Conservation (phyloP, 2,113 vertebrate species). For the Stegostoma tigrinum region DNA sequence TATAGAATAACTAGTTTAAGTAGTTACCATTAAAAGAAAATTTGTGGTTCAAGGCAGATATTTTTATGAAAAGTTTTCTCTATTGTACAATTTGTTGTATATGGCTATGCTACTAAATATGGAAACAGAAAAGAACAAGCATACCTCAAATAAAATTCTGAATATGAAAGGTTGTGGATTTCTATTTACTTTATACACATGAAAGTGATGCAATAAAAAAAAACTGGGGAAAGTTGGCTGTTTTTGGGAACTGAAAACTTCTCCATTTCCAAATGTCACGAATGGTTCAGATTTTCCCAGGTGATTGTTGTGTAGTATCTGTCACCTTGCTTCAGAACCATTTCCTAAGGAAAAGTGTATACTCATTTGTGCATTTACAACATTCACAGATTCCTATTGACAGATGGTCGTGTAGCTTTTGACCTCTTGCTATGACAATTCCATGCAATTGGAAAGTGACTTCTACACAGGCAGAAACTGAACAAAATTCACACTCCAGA, state of each 20-base stretch:
- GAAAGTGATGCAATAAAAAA: slow-evolving; percentile 5
- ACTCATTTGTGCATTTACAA: not conserved
- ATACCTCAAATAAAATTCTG: slow-evolving; percentile 79
- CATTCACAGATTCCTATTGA: not conserved
- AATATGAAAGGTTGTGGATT: slow-evolving; percentile 56
- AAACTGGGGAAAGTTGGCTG: not conserved
- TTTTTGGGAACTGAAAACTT: not conserved
- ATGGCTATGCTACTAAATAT: slow-evolving; percentile 75
- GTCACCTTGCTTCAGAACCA: not conserved
- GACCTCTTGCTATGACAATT: not conserved
- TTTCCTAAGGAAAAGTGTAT: not conserved
- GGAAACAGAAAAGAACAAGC: slow-evolving; percentile 73
- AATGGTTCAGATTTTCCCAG: not conserved
- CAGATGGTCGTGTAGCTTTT: not conserved
- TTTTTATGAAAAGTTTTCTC: slow-evolving; percentile 80
- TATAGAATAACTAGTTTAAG: slow-evolving; percentile 80
- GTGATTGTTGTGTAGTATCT: not conserved
- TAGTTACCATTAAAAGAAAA: slow-evolving; percentile 70
- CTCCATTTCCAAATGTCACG: not conserved
- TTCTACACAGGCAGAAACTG: too few species aligned
- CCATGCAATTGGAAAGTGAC: not conserved
- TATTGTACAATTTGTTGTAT: slow-evolving; percentile 78
- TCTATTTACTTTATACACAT: not conserved
- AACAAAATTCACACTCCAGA: not conserved
- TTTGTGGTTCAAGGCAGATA: slow-evolving; percentile 71